Evolutionary conservation across 2,797 vertebrate species (phyloP), one percentile per base, ranked within the genome.

Genomic region (Centropyge bicolor): DNA sequence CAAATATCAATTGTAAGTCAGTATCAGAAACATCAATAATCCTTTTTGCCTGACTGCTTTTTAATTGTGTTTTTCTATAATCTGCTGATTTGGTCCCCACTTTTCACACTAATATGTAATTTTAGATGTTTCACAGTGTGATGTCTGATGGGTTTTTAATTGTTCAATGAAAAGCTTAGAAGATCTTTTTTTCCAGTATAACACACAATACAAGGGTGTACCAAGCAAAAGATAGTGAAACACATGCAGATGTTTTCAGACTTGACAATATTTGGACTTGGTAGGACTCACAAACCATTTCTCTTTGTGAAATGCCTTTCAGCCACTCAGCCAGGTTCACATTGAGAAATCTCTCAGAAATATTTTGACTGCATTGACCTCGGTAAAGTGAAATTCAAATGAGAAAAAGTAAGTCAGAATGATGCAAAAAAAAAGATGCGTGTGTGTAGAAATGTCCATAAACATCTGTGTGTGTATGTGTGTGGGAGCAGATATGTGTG

Each of bases 201-300:
- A 46, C 14, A 55, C 2, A 9, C 22, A 22, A n/a, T 45, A 45
- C 24, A 40, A 69, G 27, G 52, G 36, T 36, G 48, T 16, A 51
- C 41, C 6, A 43, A 52, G 59, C 13, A 69, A 68, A 55, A 72
- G 19, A 38, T 55, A 66, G 51, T 24, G 9, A 65, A 80, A 54
- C 51, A 74, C 16, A 40, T 35, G 36, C 13, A 31, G 45, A 65
- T 22, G n/a, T 66, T 19, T 55, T 12, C 1, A 12, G 24, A 40
- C 27, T 22, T 70, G 13, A 31, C 46, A n/a, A 40, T 24, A 69
- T 57, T 69, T 48, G 27, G 36, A 54, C 27, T 52, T 43, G 6
- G 52, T 40, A 43, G 41, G 16, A 48, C 74, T 65, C 35, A 22
- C 6, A 5, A 49, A 64, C 36, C 31, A 63, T 43, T 66, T 49